Base-by-base conservation (phyloP, 2,797 vertebrate species). In the Danio tinwini region DNA sequence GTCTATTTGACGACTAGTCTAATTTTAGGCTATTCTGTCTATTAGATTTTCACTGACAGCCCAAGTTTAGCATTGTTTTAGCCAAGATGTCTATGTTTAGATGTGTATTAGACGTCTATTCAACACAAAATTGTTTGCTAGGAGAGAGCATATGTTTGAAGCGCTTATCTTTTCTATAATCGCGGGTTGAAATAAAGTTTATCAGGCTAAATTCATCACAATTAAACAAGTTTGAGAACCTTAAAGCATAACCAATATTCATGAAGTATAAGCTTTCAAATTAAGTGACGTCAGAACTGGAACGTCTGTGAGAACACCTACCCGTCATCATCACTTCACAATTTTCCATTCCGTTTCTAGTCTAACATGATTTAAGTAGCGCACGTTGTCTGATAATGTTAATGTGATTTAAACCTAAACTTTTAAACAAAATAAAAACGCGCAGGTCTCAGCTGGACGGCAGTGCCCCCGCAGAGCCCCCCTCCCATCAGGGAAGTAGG, bases 401-500 rank as follows among this genome's bases (percentile, higher is more conserved):
- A 50, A 50, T 68, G 9, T 6, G 8, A 10, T 53, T 52, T 53
- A 13, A 68, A 12, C 39, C 14, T 16, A 9, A 29, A 9, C 12
- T 19, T 19, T 37, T 5, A 13, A n/a, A 0, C 4, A 13, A 52
- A 53, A 17, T 17, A 40, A 42, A 53, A 55, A 19, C 16, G 12
- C 39, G 45, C n/a, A 19, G 55, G 55, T 12, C n/a, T 63, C 49
- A 52, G 58, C 62, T 67, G 72, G 52, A 58, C 62, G 59, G 49
- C 19, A 44, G 56, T 63, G 19, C 67, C 63, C 69, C 55, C 55
- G 44, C 52, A 64, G 68, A 61, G 14, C 11, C 56, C 64, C 19
- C 81, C 83, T 69, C 85, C 78, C 78, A 58, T 37, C 71, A 7
- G 17, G 12, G 56, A 80, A 56, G 47, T 47, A 19, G 5, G 29